Evolutionary conservation across 1,140 invertebrate genomes (phyloP).

Genomic region (Lepidurus packardi): DNA sequence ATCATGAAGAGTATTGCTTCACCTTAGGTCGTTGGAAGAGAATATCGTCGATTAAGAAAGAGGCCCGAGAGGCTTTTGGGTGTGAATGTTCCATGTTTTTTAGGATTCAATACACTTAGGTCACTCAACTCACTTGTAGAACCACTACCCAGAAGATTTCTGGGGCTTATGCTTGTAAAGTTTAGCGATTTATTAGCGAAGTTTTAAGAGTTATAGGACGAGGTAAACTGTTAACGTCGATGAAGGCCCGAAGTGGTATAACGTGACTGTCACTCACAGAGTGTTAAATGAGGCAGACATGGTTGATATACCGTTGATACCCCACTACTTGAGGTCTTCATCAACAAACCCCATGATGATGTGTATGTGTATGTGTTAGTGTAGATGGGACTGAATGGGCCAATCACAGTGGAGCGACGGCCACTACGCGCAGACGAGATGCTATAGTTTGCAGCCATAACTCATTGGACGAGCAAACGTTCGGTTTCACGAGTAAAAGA

Average conservation of each 20-base stretch:
- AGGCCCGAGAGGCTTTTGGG: conserved; percentile 42
- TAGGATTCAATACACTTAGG: background rate
- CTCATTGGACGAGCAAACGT: conserved; percentile 7
- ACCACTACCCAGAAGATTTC: background rate
- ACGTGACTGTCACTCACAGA: background rate
- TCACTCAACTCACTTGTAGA: background rate
- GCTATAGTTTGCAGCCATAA: background rate
- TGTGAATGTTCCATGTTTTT: background rate
- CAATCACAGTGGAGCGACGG: background rate
- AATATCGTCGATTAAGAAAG: conserved; percentile 76
- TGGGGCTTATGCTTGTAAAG: too few relatives aligned
- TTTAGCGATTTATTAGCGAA: too few relatives aligned
- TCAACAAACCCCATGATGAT: background rate
- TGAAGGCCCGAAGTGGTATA: background rate
- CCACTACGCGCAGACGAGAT: background rate
- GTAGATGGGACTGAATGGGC: background rate
- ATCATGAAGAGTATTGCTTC: background rate
- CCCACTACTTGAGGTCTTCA: background rate
- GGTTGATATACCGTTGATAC: background rate
- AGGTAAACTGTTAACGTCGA: background rate
- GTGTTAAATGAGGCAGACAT: background rate
- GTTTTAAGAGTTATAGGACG: background rate
- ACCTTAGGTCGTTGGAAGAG: conserved; percentile 55
- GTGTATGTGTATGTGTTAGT: background rate
- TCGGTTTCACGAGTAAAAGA: background rate